Evolutionary conservation across 2,113 vertebrate genomes (phyloP), one percentile per base, ranked within the genome.

Genomic region (Dasyurus viverrinus): DNA sequence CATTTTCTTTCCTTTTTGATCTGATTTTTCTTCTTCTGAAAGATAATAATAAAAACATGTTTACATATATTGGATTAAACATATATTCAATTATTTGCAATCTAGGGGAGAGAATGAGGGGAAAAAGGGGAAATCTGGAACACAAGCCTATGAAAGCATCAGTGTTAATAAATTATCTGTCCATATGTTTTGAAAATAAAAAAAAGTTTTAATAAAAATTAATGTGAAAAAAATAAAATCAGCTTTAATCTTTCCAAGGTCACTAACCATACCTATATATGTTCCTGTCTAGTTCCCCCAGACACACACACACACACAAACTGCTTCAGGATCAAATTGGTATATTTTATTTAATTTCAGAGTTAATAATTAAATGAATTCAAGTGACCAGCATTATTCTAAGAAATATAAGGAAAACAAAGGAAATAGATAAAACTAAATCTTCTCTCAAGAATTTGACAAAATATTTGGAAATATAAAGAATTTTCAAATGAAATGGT

Each of bases 261-360:
- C 30, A n/a, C 36, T 76, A 76, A 16, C 10, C 10, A 50, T 50
- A 60, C 11, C 0, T 76, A 5, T n/a, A 76, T 76, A 3, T n/a
- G 36, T n/a, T 5, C 27, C 2, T n/a, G 36, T 4, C 57, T 36
- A 68, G 30, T 9, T 6, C 25, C 25, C 25, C 7, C 55, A 9
- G 0, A 8, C 0, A 4, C 1, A 6, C 16, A 16, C 16, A n/a
- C 48, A 48, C 48, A 48, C 48, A 48, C 5, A 48, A n/a, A n/a
- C 0, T 19, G 60, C 16, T 76, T 76, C 60, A 76, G 36, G 4
- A 76, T n/a, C 12, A n/a, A 68, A 76, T n/a, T 76, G 30, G 1
- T 76, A n/a, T n/a, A 76, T n/a, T 76, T 8, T 30, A 76, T 76
- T 76, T 16, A 76, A n/a, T 76, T 76, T 76, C 60, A 76, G 12